Base-by-base conservation (phyloP, 2,113 vertebrate species). In the Scomber colias region DNA sequence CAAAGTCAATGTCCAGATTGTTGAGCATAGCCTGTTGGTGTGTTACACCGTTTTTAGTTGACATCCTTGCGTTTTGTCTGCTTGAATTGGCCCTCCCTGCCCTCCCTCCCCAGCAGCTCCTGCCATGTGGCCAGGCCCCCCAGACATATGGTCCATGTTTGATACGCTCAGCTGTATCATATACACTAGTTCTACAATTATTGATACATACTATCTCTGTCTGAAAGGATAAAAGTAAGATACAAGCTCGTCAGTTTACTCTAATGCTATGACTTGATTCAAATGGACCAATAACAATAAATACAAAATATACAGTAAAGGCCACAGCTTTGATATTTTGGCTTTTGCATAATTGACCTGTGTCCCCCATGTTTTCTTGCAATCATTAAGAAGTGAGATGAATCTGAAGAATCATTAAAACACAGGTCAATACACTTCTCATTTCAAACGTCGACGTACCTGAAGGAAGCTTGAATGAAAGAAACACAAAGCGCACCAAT, bases 1-100 rank as follows among this genome's bases (percentile, higher is more conserved):
- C 89, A 90, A 87, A 93, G 83, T 90, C 81, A 93, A 78, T 69
- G 87, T 88, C 90, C 89, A 90, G 83, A 93, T 90, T 91, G 81
- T 82, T 78, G 62, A 81, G 84, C 84, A 86, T 66, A 87, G 84
- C 79, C 74, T 63, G 44, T 62, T 70, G 87, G 60, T 63, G 79
- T 35, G 35, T 82, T 12, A 56, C 81, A 89, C 83, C 76, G 50
- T 56, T 76, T 61, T 78, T 70, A 77, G 46, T 54, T 77, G 56
- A 82, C 73, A 81, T 79, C 76, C 79, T 65, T 71, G 56, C 21
- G n/a, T 86, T 86, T 82, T 53, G 71, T 81, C 68, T 68, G 74
- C 73, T 83, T 79, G 74, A 76, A 72, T 80, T 86, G 78, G 76
- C 88, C 88, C 89, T 82, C 81, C 83, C 84, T 87, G 82, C 90